phyloP scores from a whole-genome alignment of 2,113 vertebrate genomes.

The Apodemus sylvaticus region DNA sequence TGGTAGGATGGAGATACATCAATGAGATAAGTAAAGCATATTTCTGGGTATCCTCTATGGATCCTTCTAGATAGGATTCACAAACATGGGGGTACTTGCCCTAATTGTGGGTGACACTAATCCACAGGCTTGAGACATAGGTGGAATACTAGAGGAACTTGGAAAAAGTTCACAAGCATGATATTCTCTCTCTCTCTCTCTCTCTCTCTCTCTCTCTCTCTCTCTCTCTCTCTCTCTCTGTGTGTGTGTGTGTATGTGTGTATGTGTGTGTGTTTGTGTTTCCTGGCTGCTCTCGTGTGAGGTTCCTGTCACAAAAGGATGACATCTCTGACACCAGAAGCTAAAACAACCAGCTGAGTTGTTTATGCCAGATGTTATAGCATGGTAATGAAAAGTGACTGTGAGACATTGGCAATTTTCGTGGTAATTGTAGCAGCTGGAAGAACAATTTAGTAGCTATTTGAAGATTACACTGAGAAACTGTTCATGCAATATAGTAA shows the following conservation, averaged over 20 bases:
- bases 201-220: background rate
- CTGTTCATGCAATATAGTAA: background rate
- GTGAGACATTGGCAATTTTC: background rate
- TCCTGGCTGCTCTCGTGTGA: background rate
- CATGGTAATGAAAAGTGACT: background rate
- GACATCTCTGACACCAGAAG: background rate
- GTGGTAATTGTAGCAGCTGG: background rate
- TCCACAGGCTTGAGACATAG: background rate
- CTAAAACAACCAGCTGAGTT: background rate
- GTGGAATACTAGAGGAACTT: background rate
- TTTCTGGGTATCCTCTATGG: background rate
- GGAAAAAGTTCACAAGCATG: background rate
- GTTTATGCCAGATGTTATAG: background rate
- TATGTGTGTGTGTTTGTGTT: no score
- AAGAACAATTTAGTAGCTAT: background rate
- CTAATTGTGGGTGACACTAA: background rate
- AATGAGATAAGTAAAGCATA: background rate
- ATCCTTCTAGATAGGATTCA: background rate
- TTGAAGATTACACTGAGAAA: background rate
- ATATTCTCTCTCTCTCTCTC: background rate
- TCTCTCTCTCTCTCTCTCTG: background rate
- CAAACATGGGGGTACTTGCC: background rate
- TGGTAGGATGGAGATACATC: background rate
- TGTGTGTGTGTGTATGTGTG: background rate
- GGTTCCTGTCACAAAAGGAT: no score